Evolutionary conservation across 2,888 invertebrate species (phyloP), one percentile per base, ranked within the genome.

Genomic region (Drosophila meridionalis): DNA sequence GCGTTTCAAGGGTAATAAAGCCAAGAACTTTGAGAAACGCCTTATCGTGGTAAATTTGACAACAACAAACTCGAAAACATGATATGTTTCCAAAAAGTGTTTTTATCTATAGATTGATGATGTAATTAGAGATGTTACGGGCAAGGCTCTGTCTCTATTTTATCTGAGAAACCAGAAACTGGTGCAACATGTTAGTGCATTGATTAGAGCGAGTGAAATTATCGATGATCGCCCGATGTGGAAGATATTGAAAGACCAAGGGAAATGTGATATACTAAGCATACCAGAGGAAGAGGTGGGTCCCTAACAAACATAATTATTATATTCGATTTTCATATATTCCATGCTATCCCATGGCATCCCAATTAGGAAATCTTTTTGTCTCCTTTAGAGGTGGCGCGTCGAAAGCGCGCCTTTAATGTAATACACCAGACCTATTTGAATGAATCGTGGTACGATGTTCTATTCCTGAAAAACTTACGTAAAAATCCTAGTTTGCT

Each of bases 371-470:
- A 84, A 74, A 45, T 79, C 55, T 7, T 83, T 38, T 69, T 92
- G 0, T 89, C 91, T 4, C 91, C 92, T 0, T 76, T 90, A 32
- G 92, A 92, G 69, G 42, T 86, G 28, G 91, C 90, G 0, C 86
- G 92, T 3, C 78, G 92, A 0, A 80, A 78, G 53, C 86, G 89
- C 3, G 89, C 83, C 4, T 92, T 86, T 38, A 82, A 87, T 50
- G 85, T 90, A 0, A 90, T 90, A 47, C 88, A 91, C 67, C 92
- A 92, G 71, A 90, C 84, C 2, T 93, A 92, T 69, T 74, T 92
- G 40, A 84, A 90, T 30, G 80, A 80, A 42, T 86, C 88, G 40
- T 92, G 92, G 91, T 72, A 78, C 12, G 92, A 92, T 82, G 85
- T 92, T 0, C 56, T 90, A 0, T 92, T 91, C 43, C 66, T 92